Evolutionary conservation across 2,888 invertebrate genomes (phyloP).

Genomic region (Drosophila barbarae): DNA sequence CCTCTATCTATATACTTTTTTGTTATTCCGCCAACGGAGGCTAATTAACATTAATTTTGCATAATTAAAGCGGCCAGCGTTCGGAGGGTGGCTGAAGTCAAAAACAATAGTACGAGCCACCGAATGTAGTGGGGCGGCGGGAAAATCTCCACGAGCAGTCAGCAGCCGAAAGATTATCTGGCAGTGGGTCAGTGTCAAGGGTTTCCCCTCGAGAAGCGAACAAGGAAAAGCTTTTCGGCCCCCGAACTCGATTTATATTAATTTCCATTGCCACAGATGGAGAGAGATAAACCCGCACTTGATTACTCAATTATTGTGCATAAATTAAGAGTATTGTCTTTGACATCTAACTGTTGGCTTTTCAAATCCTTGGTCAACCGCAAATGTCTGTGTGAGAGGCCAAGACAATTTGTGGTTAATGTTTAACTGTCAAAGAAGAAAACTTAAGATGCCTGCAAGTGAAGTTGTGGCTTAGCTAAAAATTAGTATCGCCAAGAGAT

Average conservation of each 20-base stretch:
- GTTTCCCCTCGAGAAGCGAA: constrained; percentile 23
- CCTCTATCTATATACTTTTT: constrained; percentile 17
- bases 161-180: constrained; percentile 12
- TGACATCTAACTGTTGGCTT: constrained; percentile 6
- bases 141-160: constrained; percentile 8
- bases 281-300: constrained; percentile 17
- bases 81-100: neutral
- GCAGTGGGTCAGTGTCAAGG: constrained; percentile 64
- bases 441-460: neutral
- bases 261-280: constrained; percentile 23
- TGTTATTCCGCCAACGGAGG: constrained; percentile 63
- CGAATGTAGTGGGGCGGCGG: constrained; percentile 13
- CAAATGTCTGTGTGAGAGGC: constrained; percentile 13
- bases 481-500: neutral
- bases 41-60: constrained; percentile 76
- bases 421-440: constrained; percentile 4
- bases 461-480: neutral
- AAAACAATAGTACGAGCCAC: constrained; percentile 37
- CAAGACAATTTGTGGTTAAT: constrained; percentile 23
- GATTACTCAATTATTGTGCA: constrained; percentile 42
- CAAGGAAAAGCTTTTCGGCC: constrained; percentile 28
- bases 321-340: constrained; percentile 25
- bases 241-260: constrained; percentile 31
- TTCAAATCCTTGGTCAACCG: constrained; percentile 17
- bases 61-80: constrained; percentile 61